Evolutionary conservation across 2,113 vertebrate species (phyloP), one percentile per base, ranked within the genome.

Genomic region (Peromyscus californicus): DNA sequence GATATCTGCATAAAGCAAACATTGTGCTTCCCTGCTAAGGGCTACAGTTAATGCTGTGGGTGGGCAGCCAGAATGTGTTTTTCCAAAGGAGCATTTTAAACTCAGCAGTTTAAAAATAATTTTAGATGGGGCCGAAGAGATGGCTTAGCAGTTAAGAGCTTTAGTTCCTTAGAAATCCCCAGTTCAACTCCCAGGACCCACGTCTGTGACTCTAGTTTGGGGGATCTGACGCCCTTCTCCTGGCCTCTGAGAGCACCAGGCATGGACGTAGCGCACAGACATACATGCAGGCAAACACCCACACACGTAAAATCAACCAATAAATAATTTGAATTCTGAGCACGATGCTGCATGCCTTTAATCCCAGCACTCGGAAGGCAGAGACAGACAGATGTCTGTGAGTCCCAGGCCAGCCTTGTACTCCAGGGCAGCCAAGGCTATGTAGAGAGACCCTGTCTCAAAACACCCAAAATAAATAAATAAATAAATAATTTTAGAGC

Each of bases 1-100:
- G 72, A 85, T 26, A 61, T 59, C 51, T n/a, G 33, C 67, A 72
- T 16, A 96, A 83, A 76, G 42, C 85, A 95, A 96, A 93, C 88
- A 96, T 19, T 4, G 36, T 3, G 5, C 8, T 24, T 29, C 26
- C 57, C 79, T 70, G 21, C 61, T 69, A 78, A 86, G 82, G 83
- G 21, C 26, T 39, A 61, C 4, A 0, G 42, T 36, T 19, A 15
- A 48, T 24, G 48, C 33, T 76, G 16, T 51, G 9, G 0, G 1
- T 33, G 48, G 24, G 59, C 15, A 63, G 10, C 7, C 39, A 31
- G 48, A 24, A 78, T 92, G 83, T 83, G 63, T 90, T 90, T 94
- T 92, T 33, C 80, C 45, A 75, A 92, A 74, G 78, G 63, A 93
- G 12, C 45, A 45, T 59, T 63, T 85, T 19, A 63, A 67, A 45